These are phyloP conservation scores for Galaxea fascicularis DNA, from an alignment of 92 coral and sea anemone genomes.

Conservation along the genomic window DNA sequence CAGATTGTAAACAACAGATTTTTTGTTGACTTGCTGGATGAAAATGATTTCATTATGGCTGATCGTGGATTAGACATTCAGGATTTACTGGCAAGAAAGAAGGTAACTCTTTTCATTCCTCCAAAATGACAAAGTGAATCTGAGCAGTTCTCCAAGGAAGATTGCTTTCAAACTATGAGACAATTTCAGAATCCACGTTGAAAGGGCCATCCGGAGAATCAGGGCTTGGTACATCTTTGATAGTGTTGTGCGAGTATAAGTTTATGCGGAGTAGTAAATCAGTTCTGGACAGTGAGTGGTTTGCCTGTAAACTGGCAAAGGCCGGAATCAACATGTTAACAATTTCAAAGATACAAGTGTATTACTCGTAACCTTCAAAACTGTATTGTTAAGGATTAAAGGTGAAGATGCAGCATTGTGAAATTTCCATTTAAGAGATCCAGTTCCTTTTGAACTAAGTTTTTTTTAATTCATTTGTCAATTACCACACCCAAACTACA, in stretches of 20 bases:
- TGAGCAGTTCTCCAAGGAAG: slow-evolving; percentile 63
- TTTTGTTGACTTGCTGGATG: slow-evolving; percentile 53
- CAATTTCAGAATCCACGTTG: no score
- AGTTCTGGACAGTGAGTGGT: slow-evolving; percentile 72
- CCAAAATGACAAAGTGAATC: slow-evolving; percentile 28
- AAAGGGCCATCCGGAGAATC: slow-evolving; percentile 68
- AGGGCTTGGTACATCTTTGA: slow-evolving; percentile 74
- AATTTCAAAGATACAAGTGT: no score
- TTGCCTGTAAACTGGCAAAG: slow-evolving; percentile 69
- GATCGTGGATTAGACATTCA: slow-evolving; percentile 74
- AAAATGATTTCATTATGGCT: slow-evolving; percentile 51
- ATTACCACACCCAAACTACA: no score
- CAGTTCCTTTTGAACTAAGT: no score
- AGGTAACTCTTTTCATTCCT: background rate
- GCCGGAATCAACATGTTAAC: no score
- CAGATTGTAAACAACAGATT: slow-evolving; percentile 9
- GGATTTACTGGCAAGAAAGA: slow-evolving; percentile 53
- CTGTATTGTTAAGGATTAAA: no score
- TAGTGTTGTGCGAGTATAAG: slow-evolving; percentile 64
- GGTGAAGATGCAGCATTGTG: no score
- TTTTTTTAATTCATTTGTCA: no score
- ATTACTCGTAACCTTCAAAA: no score
- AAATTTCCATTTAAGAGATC: no score
- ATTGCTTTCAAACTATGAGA: slow-evolving; percentile 67
- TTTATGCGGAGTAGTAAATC: slow-evolving; percentile 63